Conservation (phyloP, 2,113 vertebrate species). For the Myotis yumanensis region DNA sequence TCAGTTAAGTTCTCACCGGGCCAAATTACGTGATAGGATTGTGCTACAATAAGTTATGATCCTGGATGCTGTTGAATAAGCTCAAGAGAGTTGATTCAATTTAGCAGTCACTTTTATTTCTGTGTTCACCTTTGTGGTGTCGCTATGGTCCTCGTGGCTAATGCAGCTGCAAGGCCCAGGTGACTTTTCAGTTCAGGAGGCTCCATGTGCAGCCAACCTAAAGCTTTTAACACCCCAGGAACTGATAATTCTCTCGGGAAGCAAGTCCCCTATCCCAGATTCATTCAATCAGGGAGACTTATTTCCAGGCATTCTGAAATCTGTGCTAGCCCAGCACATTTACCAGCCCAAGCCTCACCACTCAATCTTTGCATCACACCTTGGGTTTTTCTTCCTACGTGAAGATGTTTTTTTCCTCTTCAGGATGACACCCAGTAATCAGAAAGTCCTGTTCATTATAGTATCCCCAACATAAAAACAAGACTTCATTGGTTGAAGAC, state of each 20-base stretch:
- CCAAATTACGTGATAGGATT: neutral
- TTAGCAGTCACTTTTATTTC: neutral
- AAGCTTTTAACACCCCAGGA: neutral
- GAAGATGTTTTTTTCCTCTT: conserved; percentile 14
- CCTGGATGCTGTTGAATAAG: conserved; percentile 8
- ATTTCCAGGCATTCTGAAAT: neutral
- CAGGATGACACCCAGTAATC: neutral
- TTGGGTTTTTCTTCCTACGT: neutral
- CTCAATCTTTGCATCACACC: neutral
- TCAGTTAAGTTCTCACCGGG: conserved; percentile 29
- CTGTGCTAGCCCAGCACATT: neutral
- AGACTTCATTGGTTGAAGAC: neutral
- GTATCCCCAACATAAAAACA: neutral
- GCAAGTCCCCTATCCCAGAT: neutral
- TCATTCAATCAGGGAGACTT: neutral
- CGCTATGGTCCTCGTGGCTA: neutral
- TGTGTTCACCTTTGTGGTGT: neutral
- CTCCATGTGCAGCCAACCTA: neutral
- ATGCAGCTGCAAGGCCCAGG: neutral
- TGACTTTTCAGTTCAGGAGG: neutral
- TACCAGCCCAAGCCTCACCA: neutral
- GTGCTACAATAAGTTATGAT: conserved; percentile 29
- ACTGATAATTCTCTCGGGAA: neutral
- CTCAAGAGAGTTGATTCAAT: neutral
- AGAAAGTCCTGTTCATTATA: neutral